Base-by-base conservation (phyloP, 2,888 invertebrate genomes). In the Myathropa florea region DNA sequence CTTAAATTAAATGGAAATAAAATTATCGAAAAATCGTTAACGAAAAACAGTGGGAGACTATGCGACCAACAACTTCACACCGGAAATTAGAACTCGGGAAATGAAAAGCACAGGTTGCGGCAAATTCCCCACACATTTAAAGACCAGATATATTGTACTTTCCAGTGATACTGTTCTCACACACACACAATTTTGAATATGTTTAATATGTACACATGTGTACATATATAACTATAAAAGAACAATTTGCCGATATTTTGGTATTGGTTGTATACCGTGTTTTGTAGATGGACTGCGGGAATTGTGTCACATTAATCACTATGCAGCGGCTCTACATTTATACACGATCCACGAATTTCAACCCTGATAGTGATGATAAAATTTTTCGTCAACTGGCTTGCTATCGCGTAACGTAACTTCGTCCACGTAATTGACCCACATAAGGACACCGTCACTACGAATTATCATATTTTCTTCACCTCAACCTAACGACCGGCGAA, bases 391-490 rank as follows among this genome's bases (percentile, higher is more conserved):
- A n/a, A 46, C 46, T 18, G 46, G 46, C 18, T 18, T 46, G n/a
- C 46, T 18, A 18, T 18, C 46, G 18, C 46, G 46, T 46, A 46
- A 46, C 46, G 18, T 46, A 46, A 46, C 46, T 46, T 46, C 18
- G 68, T 81, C 82, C 85, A 82, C 77, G 77, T 82, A 85, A 85
- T 82, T 82, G 85, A 82, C 77, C 85, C 85, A 85, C 78, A 85
- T 85, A 85, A 73, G 61, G 82, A 82, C 46, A 46, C 18, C 46
- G 18, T 46, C 46, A 46, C 46, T 18, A 46, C 7, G 9, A 46
- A 46, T 18, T 53, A 39, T 61, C 55, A 55, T 57, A 28, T 67
- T 61, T 73, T 30, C 14, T 57, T 24, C 39, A 3, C 21, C 24
- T 36, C 57, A 36, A 36, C 53, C 21, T 36, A 7, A 65, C 33